Percentiles rank a stretch among this genome's conserved stretches.
phyloP scores from a whole-genome alignment of 2,888 invertebrate genomes.

The Boloria selene region DNA sequence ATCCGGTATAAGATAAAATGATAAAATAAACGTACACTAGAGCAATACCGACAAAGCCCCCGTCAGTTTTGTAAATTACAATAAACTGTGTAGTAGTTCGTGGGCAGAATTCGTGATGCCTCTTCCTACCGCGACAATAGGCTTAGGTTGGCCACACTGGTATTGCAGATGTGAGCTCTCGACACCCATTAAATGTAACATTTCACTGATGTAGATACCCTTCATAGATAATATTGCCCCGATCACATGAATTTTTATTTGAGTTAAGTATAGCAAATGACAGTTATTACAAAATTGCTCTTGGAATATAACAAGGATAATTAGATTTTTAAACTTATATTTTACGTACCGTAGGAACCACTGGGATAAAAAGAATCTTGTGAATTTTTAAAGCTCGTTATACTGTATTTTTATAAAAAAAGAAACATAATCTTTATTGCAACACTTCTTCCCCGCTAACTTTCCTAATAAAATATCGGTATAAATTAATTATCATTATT shows the following conservation, averaged over 20 bases:
- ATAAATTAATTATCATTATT: no score
- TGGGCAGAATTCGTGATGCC: slow-evolving; percentile 73
- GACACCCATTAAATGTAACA: slow-evolving; percentile 61
- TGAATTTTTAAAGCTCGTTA: no score
- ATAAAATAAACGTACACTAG: slow-evolving; percentile 64
- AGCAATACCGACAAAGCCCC: slow-evolving; percentile 68
- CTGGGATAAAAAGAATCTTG: no score
- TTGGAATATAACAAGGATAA: no score
- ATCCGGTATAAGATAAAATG: slow-evolving; percentile 49
- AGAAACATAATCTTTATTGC: no score
- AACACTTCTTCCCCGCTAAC: no score
- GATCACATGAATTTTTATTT: neutral
- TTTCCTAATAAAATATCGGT: no score
- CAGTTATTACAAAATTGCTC: no score
- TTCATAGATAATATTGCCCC: neutral
- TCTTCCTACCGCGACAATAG: slow-evolving; percentile 63
- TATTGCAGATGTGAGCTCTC: slow-evolving; percentile 61
- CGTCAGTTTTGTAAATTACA: slow-evolving; percentile 80
- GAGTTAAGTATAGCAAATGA: no score
- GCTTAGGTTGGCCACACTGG: slow-evolving; percentile 58
- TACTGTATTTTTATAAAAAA: no score
- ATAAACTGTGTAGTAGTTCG: slow-evolving; percentile 75
- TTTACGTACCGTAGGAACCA: no score
- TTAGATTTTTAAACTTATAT: no score
- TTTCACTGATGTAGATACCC: slow-evolving; percentile 49